Base-by-base conservation (phyloP, 2,888 invertebrate genomes). In the Dynastes grantii region DNA sequence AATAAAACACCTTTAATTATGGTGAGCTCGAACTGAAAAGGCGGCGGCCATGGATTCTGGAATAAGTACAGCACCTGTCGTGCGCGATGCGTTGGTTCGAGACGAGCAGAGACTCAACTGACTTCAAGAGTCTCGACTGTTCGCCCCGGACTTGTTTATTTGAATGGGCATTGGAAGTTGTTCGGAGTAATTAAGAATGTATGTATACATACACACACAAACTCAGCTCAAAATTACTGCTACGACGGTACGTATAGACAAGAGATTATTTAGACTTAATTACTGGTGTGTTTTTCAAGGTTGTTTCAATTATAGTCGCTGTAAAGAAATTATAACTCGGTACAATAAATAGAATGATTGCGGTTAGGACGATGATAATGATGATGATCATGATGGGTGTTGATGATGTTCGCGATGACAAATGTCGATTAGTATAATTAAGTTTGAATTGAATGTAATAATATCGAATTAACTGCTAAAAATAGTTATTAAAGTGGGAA, bases 1-100 rank as follows among this genome's bases (percentile, higher is more conserved):
- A 63, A 63, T 27, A 45, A 67, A 67, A 67, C 65, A 45, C 45
- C 65, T 67, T 22, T 67, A 67, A 67, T 67, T 67, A 67, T 45
- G 65, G 55, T 22, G 16, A 67, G 49, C 40, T 67, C 40, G 65
- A 67, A 67, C 45, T 67, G 40, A 67, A 67, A 67, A 67, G 65
- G 22, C 65, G 45, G 65, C 40, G 55, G 55, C 55, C 65, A 67
- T 45, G 65, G 45, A 67, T 40, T 45, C 65, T 45, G 45, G 65
- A 45, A 40, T 16, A 40, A 45, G 22, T 40, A 45, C 22, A 67
- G 45, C 65, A 67, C 65, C 65, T 67, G 65, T 67, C 65, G 65
- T 40, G 16, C 27, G 45, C 32, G 32, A 37, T 45, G 8, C 45
- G 8, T 8, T 45, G 45, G 32, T 58, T 58, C 55, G 55, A 58